Percentiles rank a stretch among this genome's conserved stretches.
phyloP scores from a whole-genome alignment of 2,888 invertebrate genomes.

The Leptogaster cylindrica region DNA sequence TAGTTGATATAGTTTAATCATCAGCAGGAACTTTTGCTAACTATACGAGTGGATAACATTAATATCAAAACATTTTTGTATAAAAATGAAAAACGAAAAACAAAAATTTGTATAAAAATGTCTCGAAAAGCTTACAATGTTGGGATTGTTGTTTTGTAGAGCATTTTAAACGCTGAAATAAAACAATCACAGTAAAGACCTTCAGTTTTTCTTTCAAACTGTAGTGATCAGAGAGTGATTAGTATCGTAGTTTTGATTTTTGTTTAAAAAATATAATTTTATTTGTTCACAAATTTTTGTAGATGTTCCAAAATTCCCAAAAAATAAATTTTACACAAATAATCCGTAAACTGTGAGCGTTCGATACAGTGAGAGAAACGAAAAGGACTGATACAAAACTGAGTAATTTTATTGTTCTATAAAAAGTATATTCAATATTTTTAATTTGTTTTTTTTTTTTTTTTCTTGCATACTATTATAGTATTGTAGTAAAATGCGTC shows the following conservation, averaged over 20 bases:
- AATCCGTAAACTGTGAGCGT: constrained; percentile 9
- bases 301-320: not conserved
- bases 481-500: constrained; percentile 15
- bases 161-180: too few relatives aligned
- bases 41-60: constrained; percentile 13
- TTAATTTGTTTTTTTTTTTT: constrained; percentile 7
- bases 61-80: constrained; percentile 3
- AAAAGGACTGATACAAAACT: constrained; percentile 31
- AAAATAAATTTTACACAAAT: constrained; percentile 2
- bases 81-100: constrained; percentile 11
- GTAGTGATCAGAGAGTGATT: not conserved
- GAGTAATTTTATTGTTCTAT: constrained; percentile 25
- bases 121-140: not conserved
- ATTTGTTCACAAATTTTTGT: not conserved
- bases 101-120: constrained; percentile 11
- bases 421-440: constrained; percentile 18
- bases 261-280: not conserved
- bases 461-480: constrained; percentile 12
- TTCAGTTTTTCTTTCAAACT: too few relatives aligned
- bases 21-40: constrained; percentile 20
- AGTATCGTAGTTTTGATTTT: not conserved
- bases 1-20: constrained; percentile 16
- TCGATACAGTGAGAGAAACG: constrained; percentile 19
- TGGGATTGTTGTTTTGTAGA: not conserved
- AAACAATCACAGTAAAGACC: too few relatives aligned